These are phyloP conservation scores for Tenebrosternarchus preto DNA, from an alignment of 2,113 vertebrate species.

Conservation along the genomic window DNA sequence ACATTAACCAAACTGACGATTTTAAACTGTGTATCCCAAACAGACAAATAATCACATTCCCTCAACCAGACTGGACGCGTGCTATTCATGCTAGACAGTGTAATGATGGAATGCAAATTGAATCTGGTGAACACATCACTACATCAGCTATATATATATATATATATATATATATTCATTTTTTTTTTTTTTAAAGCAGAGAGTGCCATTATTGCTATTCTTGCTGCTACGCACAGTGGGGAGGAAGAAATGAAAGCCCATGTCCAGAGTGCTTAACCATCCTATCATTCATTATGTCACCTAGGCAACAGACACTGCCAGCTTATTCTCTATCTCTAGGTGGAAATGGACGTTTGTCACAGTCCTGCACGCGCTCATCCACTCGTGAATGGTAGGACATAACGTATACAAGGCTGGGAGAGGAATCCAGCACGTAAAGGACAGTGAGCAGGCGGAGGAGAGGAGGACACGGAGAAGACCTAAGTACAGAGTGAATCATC, in stretches of 20 bases:
- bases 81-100: background rate
- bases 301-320: slow-evolving; percentile 52
- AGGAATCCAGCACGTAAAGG: background rate
- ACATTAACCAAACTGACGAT: slow-evolving; percentile 13
- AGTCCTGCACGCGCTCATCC: background rate
- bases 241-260: slow-evolving; percentile 18
- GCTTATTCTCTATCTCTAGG: slow-evolving; percentile 37
- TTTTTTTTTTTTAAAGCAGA: background rate
- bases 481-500: background rate
- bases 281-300: slow-evolving; percentile 44
- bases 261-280: slow-evolving; percentile 13
- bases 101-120: background rate
- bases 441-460: background rate
- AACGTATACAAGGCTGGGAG: too few relatives aligned
- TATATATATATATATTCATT: too few relatives aligned
- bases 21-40: background rate
- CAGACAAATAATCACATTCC: background rate
- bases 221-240: slow-evolving; percentile 12
- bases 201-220: background rate
- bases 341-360: slow-evolving; percentile 11
- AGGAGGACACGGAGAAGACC: background rate
- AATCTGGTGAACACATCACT: background rate
- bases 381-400: background rate
- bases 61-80: background rate
- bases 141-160: background rate